Evolutionary conservation across 2,888 invertebrate genomes (phyloP).

Genomic region (Cosmorhoe ocellata): DNA sequence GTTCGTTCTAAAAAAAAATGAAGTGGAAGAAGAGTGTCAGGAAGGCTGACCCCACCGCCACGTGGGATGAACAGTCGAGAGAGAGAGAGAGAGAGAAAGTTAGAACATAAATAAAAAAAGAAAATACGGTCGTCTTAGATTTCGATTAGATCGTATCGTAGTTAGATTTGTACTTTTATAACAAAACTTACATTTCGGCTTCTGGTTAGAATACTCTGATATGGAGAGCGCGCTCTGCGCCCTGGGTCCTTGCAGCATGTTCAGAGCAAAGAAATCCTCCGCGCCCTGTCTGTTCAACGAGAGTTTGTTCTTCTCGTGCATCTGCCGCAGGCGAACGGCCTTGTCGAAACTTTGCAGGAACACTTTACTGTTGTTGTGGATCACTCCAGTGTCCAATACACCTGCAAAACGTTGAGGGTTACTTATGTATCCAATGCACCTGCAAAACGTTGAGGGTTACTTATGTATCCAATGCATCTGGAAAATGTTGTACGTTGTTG

Average conservation of each 20-base stretch:
- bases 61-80: no score
- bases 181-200: conserved; percentile 55
- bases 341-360: conserved; percentile 85
- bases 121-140: no score
- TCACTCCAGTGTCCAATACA: conserved; percentile 81
- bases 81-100: no score
- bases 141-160: no score
- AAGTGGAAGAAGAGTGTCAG: no score
- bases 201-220: conserved; percentile 51
- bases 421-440: conserved; percentile 83
- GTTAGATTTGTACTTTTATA: no score
- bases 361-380: conserved; percentile 81
- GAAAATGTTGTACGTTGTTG: conserved; percentile 12
- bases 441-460: conserved; percentile 65
- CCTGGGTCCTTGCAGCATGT: conserved; percentile 64
- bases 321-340: conserved; percentile 74
- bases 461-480: conserved; percentile 84
- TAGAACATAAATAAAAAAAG: no score
- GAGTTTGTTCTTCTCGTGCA: conserved; percentile 64
- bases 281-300: conserved; percentile 49
- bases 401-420: conserved; percentile 73
- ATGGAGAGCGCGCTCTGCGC: conserved; percentile 59
- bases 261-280: conserved; percentile 70
- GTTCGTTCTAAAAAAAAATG: no score
- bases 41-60: no score